Evolutionary conservation across 2,888 invertebrate species (phyloP).

Genomic region (Augochlorella aurata): DNA sequence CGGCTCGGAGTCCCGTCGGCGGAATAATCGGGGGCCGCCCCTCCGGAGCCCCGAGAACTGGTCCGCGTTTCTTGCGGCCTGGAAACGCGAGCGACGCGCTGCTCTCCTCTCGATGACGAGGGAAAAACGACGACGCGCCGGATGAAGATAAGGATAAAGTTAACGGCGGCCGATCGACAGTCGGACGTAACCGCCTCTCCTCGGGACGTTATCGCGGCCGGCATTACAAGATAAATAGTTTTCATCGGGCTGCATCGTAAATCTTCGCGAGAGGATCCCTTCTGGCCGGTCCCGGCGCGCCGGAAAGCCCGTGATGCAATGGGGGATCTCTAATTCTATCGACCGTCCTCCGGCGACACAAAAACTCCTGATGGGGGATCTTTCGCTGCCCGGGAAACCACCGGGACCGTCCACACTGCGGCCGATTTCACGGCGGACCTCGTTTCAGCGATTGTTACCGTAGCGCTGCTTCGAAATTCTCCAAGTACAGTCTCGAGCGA

Average conservation of each 20-base stretch:
- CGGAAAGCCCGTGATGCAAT: slow-evolving; percentile 18
- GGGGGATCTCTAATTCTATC: slow-evolving; percentile 38
- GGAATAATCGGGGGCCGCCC: too few species aligned
- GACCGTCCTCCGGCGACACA: not conserved
- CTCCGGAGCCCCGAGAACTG: too few species aligned
- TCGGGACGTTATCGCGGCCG: slow-evolving; percentile 61
- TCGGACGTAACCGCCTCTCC: slow-evolving; percentile 52
- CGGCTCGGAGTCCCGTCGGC: too few species aligned
- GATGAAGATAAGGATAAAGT: slow-evolving; percentile 47
- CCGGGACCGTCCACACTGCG: not conserved
- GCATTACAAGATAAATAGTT: slow-evolving; percentile 75
- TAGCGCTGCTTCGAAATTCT: too few species aligned
- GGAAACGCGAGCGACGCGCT: slow-evolving; percentile 53
- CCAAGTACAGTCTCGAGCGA: too few species aligned
- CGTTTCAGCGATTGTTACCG: not conserved
- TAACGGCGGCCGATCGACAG: slow-evolving; percentile 61
- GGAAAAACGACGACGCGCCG: slow-evolving; percentile 43
- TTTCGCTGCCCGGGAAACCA: not conserved
- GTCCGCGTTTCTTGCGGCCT: not conserved
- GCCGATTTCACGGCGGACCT: not conserved
- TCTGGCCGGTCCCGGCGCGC: slow-evolving; percentile 34
- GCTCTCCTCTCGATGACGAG: slow-evolving; percentile 48
- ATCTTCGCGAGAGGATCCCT: slow-evolving; percentile 70
- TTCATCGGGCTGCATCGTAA: slow-evolving; percentile 75
- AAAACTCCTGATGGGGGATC: slow-evolving; percentile 15